Percentiles rank a stretch among this genome's conserved stretches.
phyloP scores from a whole-genome alignment of 2,113 vertebrate species.

The Bos taurus region DNA sequence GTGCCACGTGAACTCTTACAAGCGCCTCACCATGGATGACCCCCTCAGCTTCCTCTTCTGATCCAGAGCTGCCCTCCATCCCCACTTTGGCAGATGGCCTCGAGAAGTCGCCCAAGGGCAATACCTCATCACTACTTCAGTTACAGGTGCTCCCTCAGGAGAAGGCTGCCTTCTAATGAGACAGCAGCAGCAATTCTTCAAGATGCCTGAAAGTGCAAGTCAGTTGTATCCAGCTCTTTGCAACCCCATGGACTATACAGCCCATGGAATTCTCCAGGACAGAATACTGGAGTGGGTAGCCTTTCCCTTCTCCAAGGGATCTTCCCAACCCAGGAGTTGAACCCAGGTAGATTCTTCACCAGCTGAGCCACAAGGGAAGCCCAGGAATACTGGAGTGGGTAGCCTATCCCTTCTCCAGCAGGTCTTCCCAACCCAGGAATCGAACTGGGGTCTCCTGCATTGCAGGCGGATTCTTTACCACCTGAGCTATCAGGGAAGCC shows the following conservation, averaged over 20 bases:
- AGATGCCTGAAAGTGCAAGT: not conserved
- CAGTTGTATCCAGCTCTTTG: not conserved
- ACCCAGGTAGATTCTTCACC: not conserved
- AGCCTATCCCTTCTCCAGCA: not conserved
- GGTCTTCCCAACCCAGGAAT: not conserved
- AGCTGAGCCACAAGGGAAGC: not conserved
- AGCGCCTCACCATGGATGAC: not conserved
- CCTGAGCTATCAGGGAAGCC: not conserved
- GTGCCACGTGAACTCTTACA: not conserved
- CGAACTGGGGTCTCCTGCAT: fast-evolving
- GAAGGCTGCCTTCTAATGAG: not conserved
- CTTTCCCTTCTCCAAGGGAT: not conserved
- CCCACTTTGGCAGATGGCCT: not conserved
- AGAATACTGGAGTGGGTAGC: not conserved
- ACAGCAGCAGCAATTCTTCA: not conserved
- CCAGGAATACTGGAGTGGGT: not conserved
- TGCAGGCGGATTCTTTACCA: not conserved
- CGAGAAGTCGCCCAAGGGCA: not conserved
- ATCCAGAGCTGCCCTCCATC: not conserved
- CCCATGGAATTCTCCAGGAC: not conserved
- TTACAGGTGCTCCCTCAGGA: not conserved
- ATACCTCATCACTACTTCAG: not conserved
- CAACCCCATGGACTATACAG: not conserved
- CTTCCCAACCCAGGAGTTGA: not conserved
- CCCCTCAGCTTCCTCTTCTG: not conserved